Conservation (phyloP, 2,888 invertebrate species). For the Lycaena phlaeas region DNA sequence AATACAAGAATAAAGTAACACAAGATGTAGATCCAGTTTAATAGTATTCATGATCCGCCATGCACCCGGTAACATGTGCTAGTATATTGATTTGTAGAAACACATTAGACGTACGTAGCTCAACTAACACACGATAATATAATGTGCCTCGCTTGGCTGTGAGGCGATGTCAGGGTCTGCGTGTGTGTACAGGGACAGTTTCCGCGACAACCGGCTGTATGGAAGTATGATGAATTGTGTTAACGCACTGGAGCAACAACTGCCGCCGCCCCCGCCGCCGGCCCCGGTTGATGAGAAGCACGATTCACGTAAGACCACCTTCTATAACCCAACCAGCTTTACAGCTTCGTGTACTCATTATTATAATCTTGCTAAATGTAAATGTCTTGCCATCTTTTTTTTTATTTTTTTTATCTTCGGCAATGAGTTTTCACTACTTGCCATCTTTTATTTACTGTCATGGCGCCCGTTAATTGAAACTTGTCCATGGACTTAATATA, state of each 20-base stretch:
- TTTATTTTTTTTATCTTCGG: too few species aligned
- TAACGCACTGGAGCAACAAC: conserved; percentile 92
- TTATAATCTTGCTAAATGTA: not conserved
- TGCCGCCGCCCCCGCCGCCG: conserved; percentile 78
- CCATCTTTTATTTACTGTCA: too few species aligned
- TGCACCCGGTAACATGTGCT: not conserved
- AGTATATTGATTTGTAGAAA: not conserved
- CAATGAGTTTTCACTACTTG: too few species aligned
- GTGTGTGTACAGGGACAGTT: conserved; percentile 80
- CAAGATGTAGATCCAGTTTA: not conserved
- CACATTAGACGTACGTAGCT: conserved; percentile 1
- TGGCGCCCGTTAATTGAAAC: too few species aligned
- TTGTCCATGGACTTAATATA: too few species aligned
- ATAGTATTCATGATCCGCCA: not conserved
- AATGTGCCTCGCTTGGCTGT: not conserved
- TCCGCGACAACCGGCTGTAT: conserved; percentile 92
- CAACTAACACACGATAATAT: not conserved
- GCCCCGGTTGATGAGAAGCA: conserved; percentile 66
- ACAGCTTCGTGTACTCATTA: conserved; percentile 10
- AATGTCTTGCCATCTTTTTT: not conserved
- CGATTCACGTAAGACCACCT: conserved; percentile 55
- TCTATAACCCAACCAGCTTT: conserved; percentile 5
- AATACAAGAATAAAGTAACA: too few species aligned
- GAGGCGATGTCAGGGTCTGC: conserved; percentile 14
- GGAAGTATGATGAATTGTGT: conserved; percentile 97